Percentiles rank a stretch among this genome's conserved stretches.
These are phyloP conservation scores for Apodemia duryi DNA, from an alignment of 2,888 invertebrate genomes.

Conservation along the genomic window DNA sequence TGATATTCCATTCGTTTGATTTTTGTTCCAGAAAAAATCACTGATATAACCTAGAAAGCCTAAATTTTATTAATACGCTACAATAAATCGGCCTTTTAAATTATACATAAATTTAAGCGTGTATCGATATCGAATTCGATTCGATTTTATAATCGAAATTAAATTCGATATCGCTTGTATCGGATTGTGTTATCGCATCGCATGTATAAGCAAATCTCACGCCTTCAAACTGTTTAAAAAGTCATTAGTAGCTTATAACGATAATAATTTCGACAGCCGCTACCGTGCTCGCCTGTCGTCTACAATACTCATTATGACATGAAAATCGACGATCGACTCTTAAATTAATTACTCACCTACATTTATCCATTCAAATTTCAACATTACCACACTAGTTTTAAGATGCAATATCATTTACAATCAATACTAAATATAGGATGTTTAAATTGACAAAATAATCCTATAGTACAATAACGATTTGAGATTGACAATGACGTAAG, in stretches of 20 bases:
- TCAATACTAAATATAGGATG: neutral
- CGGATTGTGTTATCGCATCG: constrained; percentile 2
- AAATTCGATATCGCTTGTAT: neutral
- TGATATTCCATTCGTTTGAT: too few species aligned
- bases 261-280: constrained; percentile 64
- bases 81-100: too few species aligned
- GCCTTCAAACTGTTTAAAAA: constrained; percentile 44
- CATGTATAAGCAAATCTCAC: constrained; percentile 10
- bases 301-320: constrained; percentile 49
- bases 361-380: constrained; percentile 23
- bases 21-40: too few species aligned
- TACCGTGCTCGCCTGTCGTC: constrained; percentile 44
- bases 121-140: neutral
- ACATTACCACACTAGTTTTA: constrained; percentile 22
- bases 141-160: neutral
- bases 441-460: constrained; percentile 11
- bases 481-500: neutral
- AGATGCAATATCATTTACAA: neutral
- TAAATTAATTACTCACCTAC: constrained; percentile 17
- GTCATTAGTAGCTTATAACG: constrained; percentile 66
- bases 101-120: too few species aligned
- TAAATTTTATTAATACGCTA: too few species aligned
- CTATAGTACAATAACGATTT: constrained; percentile 5
- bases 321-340: constrained; percentile 39
- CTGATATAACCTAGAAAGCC: too few species aligned